Evolutionary conservation across 2,888 invertebrate genomes (phyloP).

Genomic region (Drosophila austrosaltans): DNA sequence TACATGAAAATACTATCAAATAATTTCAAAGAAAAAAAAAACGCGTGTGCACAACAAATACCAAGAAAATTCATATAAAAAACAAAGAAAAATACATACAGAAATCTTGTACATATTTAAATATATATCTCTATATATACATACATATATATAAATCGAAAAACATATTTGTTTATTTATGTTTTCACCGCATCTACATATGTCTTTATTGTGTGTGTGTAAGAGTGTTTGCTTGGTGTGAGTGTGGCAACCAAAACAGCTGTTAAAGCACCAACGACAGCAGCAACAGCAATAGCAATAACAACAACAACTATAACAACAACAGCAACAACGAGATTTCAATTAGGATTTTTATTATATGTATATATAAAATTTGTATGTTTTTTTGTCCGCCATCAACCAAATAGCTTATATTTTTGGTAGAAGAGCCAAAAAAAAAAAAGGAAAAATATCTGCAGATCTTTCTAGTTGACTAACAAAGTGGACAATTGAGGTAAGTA

Average conservation of each 20-base stretch:
- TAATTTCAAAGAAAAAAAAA: conserved; percentile 43
- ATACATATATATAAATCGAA: too few relatives aligned
- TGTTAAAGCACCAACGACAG: conserved; percentile 61
- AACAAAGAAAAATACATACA: conserved; percentile 8
- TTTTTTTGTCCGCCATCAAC: background rate
- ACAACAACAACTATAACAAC: conserved; percentile 16
- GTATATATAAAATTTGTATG: background rate
- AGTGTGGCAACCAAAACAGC: conserved; percentile 57
- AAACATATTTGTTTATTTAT: conserved; percentile 64
- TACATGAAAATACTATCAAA: conserved; percentile 14
- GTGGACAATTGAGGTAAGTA: background rate
- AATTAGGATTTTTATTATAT: background rate
- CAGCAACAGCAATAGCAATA: conserved; percentile 45
- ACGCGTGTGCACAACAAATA: conserved; percentile 35
- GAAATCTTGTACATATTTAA: conserved; percentile 21
- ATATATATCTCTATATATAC: conserved; percentile 5
- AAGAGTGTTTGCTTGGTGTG: conserved; percentile 22
- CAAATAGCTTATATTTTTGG: background rate
- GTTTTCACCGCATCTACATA: conserved; percentile 40
- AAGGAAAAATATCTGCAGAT: background rate
- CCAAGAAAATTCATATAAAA: conserved; percentile 32
- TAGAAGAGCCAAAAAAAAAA: background rate
- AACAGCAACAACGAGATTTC: conserved; percentile 10
- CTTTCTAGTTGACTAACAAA: background rate
- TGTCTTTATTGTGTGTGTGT: conserved; percentile 1